phyloP scores from a whole-genome alignment of 2,888 invertebrate genomes.

The Dexiosoma caninum region DNA sequence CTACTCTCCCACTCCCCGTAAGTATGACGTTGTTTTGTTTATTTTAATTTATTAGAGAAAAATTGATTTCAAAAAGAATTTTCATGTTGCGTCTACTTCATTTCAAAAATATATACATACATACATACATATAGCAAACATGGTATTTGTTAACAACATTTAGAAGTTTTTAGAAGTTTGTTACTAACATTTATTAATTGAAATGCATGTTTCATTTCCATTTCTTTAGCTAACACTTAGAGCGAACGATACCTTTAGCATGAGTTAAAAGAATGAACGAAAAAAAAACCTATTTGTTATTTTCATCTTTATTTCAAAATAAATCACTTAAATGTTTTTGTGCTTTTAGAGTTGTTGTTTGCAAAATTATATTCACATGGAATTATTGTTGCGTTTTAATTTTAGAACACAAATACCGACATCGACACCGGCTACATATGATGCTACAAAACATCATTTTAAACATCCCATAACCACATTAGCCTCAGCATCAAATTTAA shows the following conservation, averaged over 20 bases:
- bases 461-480: constrained; percentile 56
- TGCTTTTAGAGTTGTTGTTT: not conserved
- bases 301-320: constrained; percentile 15
- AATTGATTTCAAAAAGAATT: not conserved
- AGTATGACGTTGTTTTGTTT: constrained; percentile 51
- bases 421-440: constrained; percentile 55
- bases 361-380: not conserved
- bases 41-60: constrained; percentile 9
- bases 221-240: constrained; percentile 1
- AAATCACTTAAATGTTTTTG: constrained; percentile 29
- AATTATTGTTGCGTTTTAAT: constrained; percentile 22
- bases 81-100: constrained; percentile 7
- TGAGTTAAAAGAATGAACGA: not conserved
- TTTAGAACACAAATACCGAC: constrained; percentile 68
- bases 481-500: constrained; percentile 48
- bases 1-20: constrained; percentile 61
- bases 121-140: too few relatives aligned
- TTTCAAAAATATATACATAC: too few relatives aligned
- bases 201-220: constrained; percentile 31
- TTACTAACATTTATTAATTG: constrained; percentile 9
- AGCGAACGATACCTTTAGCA: not conserved
- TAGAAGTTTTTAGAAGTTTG: constrained; percentile 1
- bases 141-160: constrained; percentile 12
- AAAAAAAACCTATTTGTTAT: not conserved
- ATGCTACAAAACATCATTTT: constrained; percentile 59